These are phyloP conservation scores for Zaprionus ghesquierei DNA, from an alignment of 1,140 invertebrate genomes.

Conservation along the genomic window DNA sequence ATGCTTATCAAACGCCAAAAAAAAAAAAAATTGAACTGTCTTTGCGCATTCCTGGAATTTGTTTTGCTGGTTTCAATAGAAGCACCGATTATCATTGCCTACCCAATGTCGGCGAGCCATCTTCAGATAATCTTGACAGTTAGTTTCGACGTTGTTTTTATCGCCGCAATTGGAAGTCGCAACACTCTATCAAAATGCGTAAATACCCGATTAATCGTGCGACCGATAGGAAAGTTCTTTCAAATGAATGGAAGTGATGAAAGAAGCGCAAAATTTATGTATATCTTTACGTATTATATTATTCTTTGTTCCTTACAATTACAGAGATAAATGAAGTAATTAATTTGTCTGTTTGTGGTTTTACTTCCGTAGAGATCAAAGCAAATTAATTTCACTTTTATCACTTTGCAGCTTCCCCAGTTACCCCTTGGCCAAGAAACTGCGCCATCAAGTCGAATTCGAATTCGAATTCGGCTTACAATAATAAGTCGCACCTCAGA, in stretches of 20 bases:
- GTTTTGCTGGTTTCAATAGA: conserved; percentile 5
- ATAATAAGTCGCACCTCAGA: conserved; percentile 11
- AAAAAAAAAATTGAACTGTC: not conserved
- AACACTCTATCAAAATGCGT: conserved; percentile 13
- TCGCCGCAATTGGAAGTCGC: conserved; percentile 9
- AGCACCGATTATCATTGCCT: conserved; percentile 16
- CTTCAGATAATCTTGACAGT: conserved; percentile 8
- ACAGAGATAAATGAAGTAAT: not conserved
- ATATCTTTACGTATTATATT: not conserved
- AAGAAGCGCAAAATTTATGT: too few species aligned
- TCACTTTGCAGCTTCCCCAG: not conserved
- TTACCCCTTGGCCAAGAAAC: not conserved
- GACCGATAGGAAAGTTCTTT: not conserved
- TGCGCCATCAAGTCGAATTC: too few species aligned
- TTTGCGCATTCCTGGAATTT: conserved; percentile 17
- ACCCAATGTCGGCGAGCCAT: not conserved
- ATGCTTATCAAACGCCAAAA: not conserved
- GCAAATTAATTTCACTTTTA: not conserved
- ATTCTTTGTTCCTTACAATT: not conserved
- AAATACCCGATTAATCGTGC: not conserved
- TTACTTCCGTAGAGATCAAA: not conserved
- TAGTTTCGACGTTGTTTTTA: not conserved
- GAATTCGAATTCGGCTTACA: not conserved
- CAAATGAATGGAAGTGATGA: not conserved
- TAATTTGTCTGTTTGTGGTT: not conserved